Base-by-base conservation (phyloP, 2,888 invertebrate species). In the Noctua comes region DNA sequence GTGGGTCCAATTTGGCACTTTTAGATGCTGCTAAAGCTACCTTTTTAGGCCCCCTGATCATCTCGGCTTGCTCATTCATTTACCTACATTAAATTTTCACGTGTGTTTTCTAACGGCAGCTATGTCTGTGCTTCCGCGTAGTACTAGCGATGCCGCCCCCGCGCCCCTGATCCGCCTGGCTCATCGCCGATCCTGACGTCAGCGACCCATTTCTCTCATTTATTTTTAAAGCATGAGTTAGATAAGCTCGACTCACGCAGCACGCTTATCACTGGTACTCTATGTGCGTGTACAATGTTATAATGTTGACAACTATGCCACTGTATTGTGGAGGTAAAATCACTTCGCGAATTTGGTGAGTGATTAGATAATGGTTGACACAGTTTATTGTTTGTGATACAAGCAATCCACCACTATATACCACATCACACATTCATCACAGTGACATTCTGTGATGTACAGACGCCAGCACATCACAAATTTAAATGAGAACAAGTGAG, bases 341-440 rank as follows among this genome's bases (percentile, higher is more conserved):
- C 40, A 62, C 27, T 81, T 66, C 24, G 64, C 62, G 16, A 72
- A 74, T 72, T 36, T 59, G 13, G n/a, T 40, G 68, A 74, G 24
- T 46, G 77, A 83, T 79, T 75, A 83, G 77, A 85, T 79, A 71
- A 83, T 43, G 31, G 46, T 57, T 80, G 86, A 77, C 79, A 83
- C 54, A 66, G 31, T 77, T 71, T 18, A 43, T 16, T 24, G 48
- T 43, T 66, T n/a, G 46, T 62, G 36, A 18, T 31, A 62, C 62
- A 62, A 62, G 31, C 18, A 18, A 18, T 31, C 62, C 18, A 31
- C 8, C 27, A 7, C 27, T 31, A 27, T 6, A 16, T 18, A 8
- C 18, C 16, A 27, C 16, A 59, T 1, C 27, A 59, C 59, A 54
- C 31, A 57, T 27, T 31, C 31, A 72, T 8, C 16, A 24, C 48